phyloP scores from a whole-genome alignment of 1,140 invertebrate species.

The Planococcus citri region DNA sequence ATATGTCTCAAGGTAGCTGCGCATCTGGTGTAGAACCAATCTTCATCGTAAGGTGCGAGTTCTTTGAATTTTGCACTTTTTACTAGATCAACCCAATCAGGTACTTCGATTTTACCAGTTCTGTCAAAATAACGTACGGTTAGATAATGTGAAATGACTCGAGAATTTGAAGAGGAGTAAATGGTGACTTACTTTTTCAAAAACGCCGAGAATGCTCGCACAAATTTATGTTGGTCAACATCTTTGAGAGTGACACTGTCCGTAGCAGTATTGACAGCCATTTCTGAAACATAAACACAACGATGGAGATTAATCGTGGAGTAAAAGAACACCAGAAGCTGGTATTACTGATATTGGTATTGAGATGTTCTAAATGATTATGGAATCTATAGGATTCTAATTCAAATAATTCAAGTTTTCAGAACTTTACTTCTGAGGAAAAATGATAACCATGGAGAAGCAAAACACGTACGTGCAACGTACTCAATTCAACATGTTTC shows the following conservation, averaged over 20 bases:
- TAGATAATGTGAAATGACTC: background rate
- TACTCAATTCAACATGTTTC: no score
- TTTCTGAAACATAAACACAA: background rate
- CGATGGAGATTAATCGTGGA: no score
- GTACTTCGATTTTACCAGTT: conserved; percentile 92
- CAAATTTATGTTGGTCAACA: conserved; percentile 95
- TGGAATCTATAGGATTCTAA: no score
- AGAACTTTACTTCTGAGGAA: no score
- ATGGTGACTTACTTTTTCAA: conserved; percentile 80
- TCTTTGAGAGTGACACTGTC: conserved; percentile 74
- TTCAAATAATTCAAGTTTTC: no score
- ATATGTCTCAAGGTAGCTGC: conserved; percentile 86
- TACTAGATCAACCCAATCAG: conserved; percentile 93
- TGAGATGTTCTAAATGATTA: no score
- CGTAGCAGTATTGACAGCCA: background rate
- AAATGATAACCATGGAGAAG: no score
- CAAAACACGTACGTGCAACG: no score
- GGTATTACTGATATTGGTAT: no score
- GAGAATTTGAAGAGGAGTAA: background rate
- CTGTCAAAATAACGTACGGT: conserved; percentile 37
- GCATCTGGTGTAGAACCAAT: conserved; percentile 94
- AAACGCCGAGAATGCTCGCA: conserved; percentile 85
- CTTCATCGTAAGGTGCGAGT: conserved; percentile 90
- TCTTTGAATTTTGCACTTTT: conserved; percentile 93
- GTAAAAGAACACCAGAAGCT: no score